Evolutionary conservation across 2,888 invertebrate species (phyloP).

Genomic region (Pollenia labialis): DNA sequence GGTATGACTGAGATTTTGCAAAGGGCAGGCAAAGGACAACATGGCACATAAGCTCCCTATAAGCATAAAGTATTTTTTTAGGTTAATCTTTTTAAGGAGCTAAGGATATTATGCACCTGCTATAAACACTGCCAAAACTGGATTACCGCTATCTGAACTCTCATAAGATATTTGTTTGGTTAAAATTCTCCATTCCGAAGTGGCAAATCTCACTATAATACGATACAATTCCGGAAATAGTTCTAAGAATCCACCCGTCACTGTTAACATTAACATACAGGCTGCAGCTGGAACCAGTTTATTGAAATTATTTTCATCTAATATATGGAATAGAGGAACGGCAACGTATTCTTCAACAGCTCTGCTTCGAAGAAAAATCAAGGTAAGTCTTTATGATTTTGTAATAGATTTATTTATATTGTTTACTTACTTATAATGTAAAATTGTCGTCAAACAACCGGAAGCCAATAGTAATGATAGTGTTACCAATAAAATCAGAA

Average conservation of each 20-base stretch:
- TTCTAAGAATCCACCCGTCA: slow-evolving; percentile 85
- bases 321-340: slow-evolving; percentile 84
- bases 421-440: slow-evolving; percentile 80
- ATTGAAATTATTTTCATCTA: slow-evolving; percentile 85
- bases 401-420: neutral
- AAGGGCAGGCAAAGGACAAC: slow-evolving; percentile 86
- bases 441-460: slow-evolving; percentile 82
- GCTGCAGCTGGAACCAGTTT: slow-evolving; percentile 86
- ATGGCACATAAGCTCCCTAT: slow-evolving; percentile 85
- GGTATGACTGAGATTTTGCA: slow-evolving; percentile 85
- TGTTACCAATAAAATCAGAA: slow-evolving; percentile 78
- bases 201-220: slow-evolving; percentile 85
- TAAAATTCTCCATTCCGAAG: slow-evolving; percentile 86
- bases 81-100: too few relatives aligned
- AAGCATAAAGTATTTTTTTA: neutral
- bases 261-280: slow-evolving; percentile 85
- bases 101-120: slow-evolving; percentile 79
- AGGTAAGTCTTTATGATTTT: neutral
- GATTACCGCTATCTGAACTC: slow-evolving; percentile 85
- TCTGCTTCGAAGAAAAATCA: slow-evolving; percentile 74
- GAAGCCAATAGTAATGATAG: slow-evolving; percentile 80
- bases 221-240: slow-evolving; percentile 85
- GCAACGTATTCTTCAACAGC: slow-evolving; percentile 81
- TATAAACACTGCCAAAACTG: slow-evolving; percentile 86
- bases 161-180: slow-evolving; percentile 85